Evolutionary conservation across 2,888 invertebrate species (phyloP).

Genomic region (Aricia artaxerxes): DNA sequence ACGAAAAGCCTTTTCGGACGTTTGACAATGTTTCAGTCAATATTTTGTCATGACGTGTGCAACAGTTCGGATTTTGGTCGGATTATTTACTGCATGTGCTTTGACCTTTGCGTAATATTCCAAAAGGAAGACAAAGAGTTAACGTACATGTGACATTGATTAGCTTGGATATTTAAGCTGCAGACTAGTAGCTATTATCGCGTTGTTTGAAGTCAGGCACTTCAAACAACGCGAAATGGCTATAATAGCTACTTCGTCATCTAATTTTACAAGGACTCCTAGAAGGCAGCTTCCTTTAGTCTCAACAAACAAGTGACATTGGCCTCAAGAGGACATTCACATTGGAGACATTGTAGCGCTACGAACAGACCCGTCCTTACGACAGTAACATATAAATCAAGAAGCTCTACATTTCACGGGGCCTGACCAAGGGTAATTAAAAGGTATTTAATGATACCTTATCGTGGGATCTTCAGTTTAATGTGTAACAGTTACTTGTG

Average conservation of each 20-base stretch:
- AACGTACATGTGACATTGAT: too few relatives aligned
- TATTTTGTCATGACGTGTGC: too few relatives aligned
- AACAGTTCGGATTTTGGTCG: too few relatives aligned
- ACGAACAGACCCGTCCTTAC: not conserved
- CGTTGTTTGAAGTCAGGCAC: too few relatives aligned
- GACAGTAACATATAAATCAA: not conserved
- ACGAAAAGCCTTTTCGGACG: too few relatives aligned
- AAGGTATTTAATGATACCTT: conserved; percentile 10
- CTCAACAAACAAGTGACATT: not conserved
- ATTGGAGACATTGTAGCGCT: not conserved
- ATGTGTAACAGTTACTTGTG: not conserved
- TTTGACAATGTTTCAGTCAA: too few relatives aligned
- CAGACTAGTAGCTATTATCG: too few relatives aligned
- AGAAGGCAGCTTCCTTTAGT: not conserved
- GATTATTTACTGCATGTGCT: too few relatives aligned
- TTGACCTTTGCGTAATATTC: too few relatives aligned
- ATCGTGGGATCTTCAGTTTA: not conserved
- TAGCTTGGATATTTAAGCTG: too few relatives aligned
- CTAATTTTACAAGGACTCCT: not conserved
- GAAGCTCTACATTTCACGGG: conserved; percentile 8
- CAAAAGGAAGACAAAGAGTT: too few relatives aligned
- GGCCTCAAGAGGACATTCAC: not conserved
- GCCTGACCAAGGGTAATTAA: not conserved
- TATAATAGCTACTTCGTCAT: not conserved
- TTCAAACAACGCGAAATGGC: too few relatives aligned